Conservation (phyloP, 2,113 vertebrate genomes). For the Sylvietta virens region DNA sequence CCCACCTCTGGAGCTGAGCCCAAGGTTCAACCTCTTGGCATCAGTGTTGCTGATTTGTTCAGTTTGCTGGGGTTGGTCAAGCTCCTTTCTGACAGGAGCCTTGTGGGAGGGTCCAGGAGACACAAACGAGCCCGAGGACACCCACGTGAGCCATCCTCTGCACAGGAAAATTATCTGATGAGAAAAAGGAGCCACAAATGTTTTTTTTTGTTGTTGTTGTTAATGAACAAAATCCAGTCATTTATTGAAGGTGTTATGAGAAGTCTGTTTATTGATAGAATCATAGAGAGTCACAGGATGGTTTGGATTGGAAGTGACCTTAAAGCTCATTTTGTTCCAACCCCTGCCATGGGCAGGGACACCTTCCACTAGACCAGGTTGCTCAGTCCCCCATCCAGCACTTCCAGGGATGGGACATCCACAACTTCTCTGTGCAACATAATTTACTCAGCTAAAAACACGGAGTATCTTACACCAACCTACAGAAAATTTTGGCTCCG, state of each 20-base stretch:
- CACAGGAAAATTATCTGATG: not conserved
- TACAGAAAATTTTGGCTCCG: not conserved
- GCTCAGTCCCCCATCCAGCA: not conserved
- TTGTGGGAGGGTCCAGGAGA: not conserved
- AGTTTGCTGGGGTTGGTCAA: not conserved
- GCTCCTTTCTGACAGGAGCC: not conserved
- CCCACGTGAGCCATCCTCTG: not conserved
- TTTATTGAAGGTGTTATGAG: not conserved
- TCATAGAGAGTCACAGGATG: not conserved
- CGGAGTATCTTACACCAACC: not conserved
- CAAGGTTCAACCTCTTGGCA: fast-evolving
- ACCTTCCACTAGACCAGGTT: fast-evolving
- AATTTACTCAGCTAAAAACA: not conserved
- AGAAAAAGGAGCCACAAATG: fast-evolving
- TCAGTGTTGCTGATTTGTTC: not conserved
- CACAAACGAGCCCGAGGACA: fast-evolving
- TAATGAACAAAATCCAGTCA: not conserved
- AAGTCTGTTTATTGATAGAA: not conserved
- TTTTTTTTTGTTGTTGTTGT: no score
- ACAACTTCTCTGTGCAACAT: not conserved
- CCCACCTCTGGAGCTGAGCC: not conserved
- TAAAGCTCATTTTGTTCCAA: not conserved
- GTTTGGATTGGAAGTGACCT: not conserved
- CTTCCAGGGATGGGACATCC: not conserved
- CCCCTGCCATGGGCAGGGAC: not conserved